Conservation (phyloP, 1,140 invertebrate genomes). For the Gyrodactylus salaris region DNA sequence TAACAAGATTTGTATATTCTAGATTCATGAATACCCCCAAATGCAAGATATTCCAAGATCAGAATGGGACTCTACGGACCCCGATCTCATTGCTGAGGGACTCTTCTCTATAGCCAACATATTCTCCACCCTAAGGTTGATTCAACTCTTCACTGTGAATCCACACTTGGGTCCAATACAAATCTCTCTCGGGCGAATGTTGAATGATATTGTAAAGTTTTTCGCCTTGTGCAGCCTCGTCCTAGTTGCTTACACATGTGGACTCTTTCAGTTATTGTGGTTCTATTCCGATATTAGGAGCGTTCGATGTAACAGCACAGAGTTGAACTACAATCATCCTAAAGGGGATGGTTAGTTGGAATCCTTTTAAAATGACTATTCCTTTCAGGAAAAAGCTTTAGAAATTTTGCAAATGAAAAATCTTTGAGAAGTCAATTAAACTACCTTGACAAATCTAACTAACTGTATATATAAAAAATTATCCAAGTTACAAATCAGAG, state of each 20-base stretch:
- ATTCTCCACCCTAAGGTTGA: constrained; percentile 73
- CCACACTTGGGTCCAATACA: constrained; percentile 79
- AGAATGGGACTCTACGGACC: constrained; percentile 61
- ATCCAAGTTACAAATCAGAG: too few species aligned
- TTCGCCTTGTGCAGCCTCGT: constrained; percentile 64
- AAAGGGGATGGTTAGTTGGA: neutral
- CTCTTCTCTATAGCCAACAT: constrained; percentile 74
- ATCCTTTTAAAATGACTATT: neutral
- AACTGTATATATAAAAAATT: too few species aligned
- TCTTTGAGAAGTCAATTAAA: constrained; percentile 4
- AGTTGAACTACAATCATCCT: neutral
- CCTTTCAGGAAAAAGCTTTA: neutral
- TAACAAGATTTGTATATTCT: too few species aligned
- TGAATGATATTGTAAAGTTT: constrained; percentile 88
- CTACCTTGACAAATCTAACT: neutral
- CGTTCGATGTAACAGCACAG: constrained; percentile 16
- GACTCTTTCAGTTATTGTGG: constrained; percentile 63
- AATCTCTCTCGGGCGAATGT: constrained; percentile 77
- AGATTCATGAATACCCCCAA: constrained; percentile 9
- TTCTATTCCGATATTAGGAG: constrained; percentile 36
- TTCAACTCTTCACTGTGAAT: constrained; percentile 95
- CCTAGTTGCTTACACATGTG: constrained; percentile 81
- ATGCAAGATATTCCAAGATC: constrained; percentile 33
- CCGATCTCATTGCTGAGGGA: constrained; percentile 60
- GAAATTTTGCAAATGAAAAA: neutral